Evolutionary conservation across 2,797 vertebrate species (phyloP), one percentile per base, ranked within the genome.

Genomic region (Lacerta viridis): DNA sequence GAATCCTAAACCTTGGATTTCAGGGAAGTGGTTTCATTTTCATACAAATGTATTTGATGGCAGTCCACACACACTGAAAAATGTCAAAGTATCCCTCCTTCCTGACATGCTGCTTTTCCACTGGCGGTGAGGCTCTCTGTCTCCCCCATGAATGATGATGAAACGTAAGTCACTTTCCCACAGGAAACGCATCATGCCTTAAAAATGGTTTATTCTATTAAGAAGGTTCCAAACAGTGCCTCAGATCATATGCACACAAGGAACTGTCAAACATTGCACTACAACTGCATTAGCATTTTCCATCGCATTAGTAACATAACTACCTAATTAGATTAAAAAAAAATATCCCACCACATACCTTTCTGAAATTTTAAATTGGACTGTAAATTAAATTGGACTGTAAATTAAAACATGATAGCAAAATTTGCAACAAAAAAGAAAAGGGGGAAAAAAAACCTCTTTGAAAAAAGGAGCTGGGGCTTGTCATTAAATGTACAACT

Each of bases 331-430:
- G 10, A 76, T 77, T 83, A 11, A 39, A 36, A 68, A 64, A 3
- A 4, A 10, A 10, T 2, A 89, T 41, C 39, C 39, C 50, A 55
- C 11, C 27, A 2, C 23, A n/a, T 27, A 25, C 2, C 78, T 93
- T 85, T n/a, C 77, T 27, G 90, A 88, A 85, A 80, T 27, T 91
- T 77, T 69, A 68, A 87, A 78, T 3, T 81, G 90, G 82, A 36
- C n/a, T 61, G 83, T 39, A 83, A 81, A 79, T 92, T 75, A 78
- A 69, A 91, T 3, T 81, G 90, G 82, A 36, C n/a, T 61, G 83
- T 39, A 83, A 81, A 79, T 92, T 75, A 78, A 69, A 91, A 87
- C 17, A 89, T 8, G 71, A 92, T 80, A 83, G 68, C 41, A 92
- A 90, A 90, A 85, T 29, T 33, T 23, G 10, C 11, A 85, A 77